These are phyloP conservation scores for Iselma pallidipennis DNA, from an alignment of 2,888 invertebrate species.

Conservation along the genomic window DNA sequence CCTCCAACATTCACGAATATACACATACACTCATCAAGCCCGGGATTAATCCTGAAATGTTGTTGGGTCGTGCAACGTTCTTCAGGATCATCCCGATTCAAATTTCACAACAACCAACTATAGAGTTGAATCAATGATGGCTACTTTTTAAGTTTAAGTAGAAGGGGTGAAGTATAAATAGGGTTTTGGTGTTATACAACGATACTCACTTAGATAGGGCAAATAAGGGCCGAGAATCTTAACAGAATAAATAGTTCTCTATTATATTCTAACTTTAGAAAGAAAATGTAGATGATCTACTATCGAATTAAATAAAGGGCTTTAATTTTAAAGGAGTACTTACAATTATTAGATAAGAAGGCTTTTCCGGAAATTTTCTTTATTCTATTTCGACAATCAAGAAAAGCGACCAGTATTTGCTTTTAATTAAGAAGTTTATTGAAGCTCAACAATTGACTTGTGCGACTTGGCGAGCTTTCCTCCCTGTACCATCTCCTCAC, in stretches of 20 bases:
- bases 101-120: neutral
- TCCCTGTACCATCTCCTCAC: neutral
- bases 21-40: neutral
- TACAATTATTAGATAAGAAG: too few species aligned
- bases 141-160: neutral
- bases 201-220: neutral
- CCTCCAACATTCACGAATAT: too few species aligned
- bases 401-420: conserved; percentile 24
- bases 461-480: conserved; percentile 3
- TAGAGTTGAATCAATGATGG: too few species aligned
- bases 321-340: too few species aligned
- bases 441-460: conserved; percentile 22
- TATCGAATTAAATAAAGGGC: too few species aligned
- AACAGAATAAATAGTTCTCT: too few species aligned
- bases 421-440: conserved; percentile 35
- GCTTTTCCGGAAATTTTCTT: neutral
- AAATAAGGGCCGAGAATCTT: too few species aligned
- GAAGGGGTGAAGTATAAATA: neutral
- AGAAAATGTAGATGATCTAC: too few species aligned
- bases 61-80: too few species aligned
- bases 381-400: neutral
- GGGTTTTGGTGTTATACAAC: neutral
- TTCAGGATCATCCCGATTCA: neutral
- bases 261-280: too few species aligned
- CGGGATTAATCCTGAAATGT: neutral